Evolutionary conservation across 2,113 vertebrate species (phyloP), one percentile per base, ranked within the genome.

Genomic region (Pungitius pungitius): DNA sequence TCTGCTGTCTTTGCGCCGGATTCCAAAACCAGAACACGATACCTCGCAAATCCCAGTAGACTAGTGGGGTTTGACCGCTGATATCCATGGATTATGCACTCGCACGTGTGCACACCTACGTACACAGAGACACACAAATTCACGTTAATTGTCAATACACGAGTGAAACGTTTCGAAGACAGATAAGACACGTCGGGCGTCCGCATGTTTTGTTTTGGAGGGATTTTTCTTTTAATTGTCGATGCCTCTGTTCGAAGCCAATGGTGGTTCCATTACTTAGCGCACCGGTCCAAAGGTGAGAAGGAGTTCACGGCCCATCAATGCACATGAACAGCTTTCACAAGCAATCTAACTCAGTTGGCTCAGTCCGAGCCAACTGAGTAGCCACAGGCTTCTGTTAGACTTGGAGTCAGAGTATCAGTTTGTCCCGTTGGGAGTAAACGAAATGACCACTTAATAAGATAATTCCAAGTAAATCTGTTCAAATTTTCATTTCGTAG

Each of bases 1-100:
- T 73, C 65, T 75, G 42, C 84, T 83, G 86, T 91, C 89, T 86
- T 85, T 76, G 78, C 24, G 88, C 79, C 72, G 37, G 72, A 86
- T 89, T 83, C 84, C 79, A 78, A 62, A 81, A 65, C 72, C 80
- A 69, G 76, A 90, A 93, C 49, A 80, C 40, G 88, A 92, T 92
- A 89, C 83, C 79, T 68, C 52, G 68, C 66, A 69, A 91, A 87
- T 90, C 87, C 88, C 83, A 24, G 54, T 1, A 60, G 86, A 66
- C 66, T 40, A 12, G 69, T 73, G 78, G 42, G 78, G 62, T 79
- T 83, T 79, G 75, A 85, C 82, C 73, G 69, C 74, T 63, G 80
- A 56, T 66, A 55, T 85, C 78, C 56, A 42, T 73, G 68, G 69
- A 72, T 77, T 76, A 84, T 62, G 78, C 77, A 83, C 74, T 37